Percentiles rank a stretch among this genome's conserved stretches.
Conservation (phyloP, 2,888 invertebrate genomes). For the Archips xylosteana region DNA sequence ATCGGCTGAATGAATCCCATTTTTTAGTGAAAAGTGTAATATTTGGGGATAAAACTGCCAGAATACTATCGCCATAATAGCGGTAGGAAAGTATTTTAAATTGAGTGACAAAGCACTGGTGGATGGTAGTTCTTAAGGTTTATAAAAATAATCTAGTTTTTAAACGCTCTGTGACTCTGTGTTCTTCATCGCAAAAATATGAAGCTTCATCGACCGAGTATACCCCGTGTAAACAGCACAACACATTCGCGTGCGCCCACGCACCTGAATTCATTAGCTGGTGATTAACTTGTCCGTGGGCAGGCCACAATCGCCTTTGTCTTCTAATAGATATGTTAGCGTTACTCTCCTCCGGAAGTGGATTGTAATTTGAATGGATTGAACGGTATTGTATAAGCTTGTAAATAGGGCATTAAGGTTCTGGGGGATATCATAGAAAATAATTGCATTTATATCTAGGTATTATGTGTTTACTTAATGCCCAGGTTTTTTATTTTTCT, state of each 20-base stretch:
- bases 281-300: conserved; percentile 79
- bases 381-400: conserved; percentile 18
- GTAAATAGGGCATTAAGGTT: neutral
- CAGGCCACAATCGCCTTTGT: conserved; percentile 71
- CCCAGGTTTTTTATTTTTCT: no score
- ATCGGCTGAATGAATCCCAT: no score
- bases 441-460: neutral
- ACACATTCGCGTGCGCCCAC: conserved; percentile 62
- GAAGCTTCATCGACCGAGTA: conserved; percentile 17
- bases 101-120: no score
- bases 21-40: no score
- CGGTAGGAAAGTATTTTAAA: no score
- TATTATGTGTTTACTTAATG: no score
- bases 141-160: neutral
- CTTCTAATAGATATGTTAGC: conserved; percentile 49
- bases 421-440: neutral
- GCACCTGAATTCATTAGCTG: conserved; percentile 69
- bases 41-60: no score
- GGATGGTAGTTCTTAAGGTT: neutral
- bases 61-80: no score
- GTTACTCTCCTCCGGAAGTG: conserved; percentile 41
- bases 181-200: conserved; percentile 32
- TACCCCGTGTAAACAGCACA: conserved; percentile 39
- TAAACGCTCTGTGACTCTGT: neutral
- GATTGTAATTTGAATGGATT: conserved; percentile 42